phyloP scores from a whole-genome alignment of 64 coral and sea anemone genomes.

The Acropora tenuis region DNA sequence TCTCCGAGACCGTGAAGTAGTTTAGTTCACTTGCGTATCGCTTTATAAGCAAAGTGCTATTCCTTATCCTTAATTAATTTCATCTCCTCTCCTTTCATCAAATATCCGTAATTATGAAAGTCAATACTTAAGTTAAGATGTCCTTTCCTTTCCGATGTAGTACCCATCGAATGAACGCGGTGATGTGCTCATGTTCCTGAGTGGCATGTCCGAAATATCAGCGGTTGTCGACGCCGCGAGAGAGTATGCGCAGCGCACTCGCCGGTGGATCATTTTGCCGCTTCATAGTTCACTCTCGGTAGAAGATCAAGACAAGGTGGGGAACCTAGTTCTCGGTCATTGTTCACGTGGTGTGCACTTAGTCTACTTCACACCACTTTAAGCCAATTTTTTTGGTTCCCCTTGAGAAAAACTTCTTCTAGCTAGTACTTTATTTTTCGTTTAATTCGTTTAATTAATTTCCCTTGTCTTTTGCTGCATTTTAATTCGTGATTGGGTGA shows the following conservation, averaged over 20 bases:
- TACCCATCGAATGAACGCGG: slow-evolving; percentile 87
- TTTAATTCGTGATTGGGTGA: too few species aligned
- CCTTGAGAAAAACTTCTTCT: too few species aligned
- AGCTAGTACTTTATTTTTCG: too few species aligned
- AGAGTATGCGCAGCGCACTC: slow-evolving; percentile 96
- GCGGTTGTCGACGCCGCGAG: slow-evolving; percentile 91
- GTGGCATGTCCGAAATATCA: slow-evolving; percentile 98
- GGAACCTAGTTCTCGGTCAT: neutral
- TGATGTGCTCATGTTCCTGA: slow-evolving; percentile 90
- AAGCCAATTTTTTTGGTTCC: too few species aligned
- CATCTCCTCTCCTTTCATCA: too few species aligned
- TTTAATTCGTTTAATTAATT: too few species aligned
- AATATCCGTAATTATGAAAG: too few species aligned
- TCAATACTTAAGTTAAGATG: neutral
- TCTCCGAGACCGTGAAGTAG: too few species aligned
- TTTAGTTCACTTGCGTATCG: too few species aligned
- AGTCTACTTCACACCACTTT: neutral
- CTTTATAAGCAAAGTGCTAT: too few species aligned
- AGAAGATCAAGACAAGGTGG: slow-evolving; percentile 98
- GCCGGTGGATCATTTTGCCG: slow-evolving; percentile 89
- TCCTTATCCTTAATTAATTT: too few species aligned
- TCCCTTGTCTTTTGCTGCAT: too few species aligned
- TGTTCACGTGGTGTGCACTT: neutral
- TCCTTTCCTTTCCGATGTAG: slow-evolving; percentile 35
- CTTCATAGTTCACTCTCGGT: slow-evolving; percentile 97